Conservation (phyloP, 2,888 invertebrate genomes). For the Sesamia inferens region DNA sequence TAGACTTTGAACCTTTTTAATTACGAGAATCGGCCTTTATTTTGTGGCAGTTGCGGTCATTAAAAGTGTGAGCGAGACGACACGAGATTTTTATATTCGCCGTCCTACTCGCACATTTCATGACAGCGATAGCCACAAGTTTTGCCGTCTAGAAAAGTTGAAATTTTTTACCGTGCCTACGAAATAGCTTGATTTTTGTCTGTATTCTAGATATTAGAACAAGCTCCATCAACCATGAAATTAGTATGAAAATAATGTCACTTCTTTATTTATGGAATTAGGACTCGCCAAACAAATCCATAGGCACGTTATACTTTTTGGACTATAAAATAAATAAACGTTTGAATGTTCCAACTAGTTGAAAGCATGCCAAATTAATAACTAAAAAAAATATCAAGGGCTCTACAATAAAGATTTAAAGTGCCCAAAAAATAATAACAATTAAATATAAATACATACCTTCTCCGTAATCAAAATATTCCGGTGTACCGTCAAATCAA, state of each 20-base stretch:
- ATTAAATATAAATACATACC: slow-evolving; percentile 48
- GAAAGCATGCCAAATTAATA: background rate
- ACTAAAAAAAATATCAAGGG: background rate
- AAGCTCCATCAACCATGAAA: background rate
- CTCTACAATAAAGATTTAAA: background rate
- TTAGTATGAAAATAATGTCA: background rate
- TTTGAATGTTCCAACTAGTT: background rate
- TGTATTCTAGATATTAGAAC: background rate
- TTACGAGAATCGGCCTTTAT: too few species aligned
- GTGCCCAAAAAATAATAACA: background rate
- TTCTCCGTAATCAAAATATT: slow-evolving; percentile 28
- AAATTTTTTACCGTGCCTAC: background rate
- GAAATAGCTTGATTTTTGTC: background rate
- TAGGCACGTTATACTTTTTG: slow-evolving; percentile 1
- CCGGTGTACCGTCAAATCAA: slow-evolving; percentile 56
- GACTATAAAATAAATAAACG: background rate
- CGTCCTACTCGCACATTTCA: background rate
- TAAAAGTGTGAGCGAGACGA: background rate
- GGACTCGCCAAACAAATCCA: background rate
- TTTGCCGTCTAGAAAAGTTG: background rate
- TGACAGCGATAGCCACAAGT: background rate
- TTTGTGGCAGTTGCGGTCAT: slow-evolving; percentile 2
- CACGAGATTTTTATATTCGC: background rate
- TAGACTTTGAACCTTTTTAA: too few species aligned
- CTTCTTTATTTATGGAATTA: background rate